Evolutionary conservation across 1,140 invertebrate genomes (phyloP).

Genomic region (Monochamus saltuarius): DNA sequence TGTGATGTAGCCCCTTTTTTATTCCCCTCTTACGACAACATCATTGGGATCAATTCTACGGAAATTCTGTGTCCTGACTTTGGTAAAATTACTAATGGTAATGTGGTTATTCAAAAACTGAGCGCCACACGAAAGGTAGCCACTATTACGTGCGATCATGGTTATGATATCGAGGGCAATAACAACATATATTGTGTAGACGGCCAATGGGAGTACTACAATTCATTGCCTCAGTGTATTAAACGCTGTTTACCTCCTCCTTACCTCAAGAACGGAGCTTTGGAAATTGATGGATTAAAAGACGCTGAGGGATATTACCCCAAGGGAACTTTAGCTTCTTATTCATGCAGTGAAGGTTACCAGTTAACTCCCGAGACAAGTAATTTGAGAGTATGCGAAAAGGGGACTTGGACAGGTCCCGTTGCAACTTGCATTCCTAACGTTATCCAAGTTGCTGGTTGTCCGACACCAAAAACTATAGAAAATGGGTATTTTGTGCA

Average conservation of each 20-base stretch:
- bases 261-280: conserved; percentile 33
- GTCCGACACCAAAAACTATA: conserved; percentile 38
- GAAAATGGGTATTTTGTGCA: conserved; percentile 47
- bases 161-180: conserved; percentile 37
- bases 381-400: conserved; percentile 44
- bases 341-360: conserved; percentile 43
- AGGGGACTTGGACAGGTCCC: conserved; percentile 48
- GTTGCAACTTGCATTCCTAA: conserved; percentile 37
- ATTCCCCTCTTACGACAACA: neutral
- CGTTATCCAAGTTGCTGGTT: conserved; percentile 26
- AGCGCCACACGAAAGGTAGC: conserved; percentile 3
- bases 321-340: conserved; percentile 45
- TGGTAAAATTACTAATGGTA: conserved; percentile 6
- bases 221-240: conserved; percentile 28
- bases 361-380: conserved; percentile 39
- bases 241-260: conserved; percentile 39
- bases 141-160: conserved; percentile 29
- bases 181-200: conserved; percentile 35
- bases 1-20: too few relatives aligned
- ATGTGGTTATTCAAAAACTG: neutral
- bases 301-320: conserved; percentile 32
- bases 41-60: neutral
- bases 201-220: conserved; percentile 38
- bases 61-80: conserved; percentile 13
- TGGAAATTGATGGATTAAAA: conserved; percentile 30